phyloP scores from a whole-genome alignment of 2,113 vertebrate species.

The Pseudolaguvia tuberculata region DNA sequence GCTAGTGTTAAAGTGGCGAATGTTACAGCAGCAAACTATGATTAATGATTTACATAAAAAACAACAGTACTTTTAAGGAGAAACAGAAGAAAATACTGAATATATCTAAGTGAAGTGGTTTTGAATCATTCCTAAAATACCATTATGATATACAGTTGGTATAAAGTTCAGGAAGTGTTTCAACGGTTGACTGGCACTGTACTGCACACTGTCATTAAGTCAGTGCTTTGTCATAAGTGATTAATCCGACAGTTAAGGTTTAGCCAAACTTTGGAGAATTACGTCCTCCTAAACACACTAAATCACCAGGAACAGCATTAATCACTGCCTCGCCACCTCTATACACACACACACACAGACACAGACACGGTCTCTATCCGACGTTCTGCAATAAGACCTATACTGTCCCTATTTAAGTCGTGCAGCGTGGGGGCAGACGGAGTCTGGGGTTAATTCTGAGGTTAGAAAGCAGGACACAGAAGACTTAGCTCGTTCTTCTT shows the following conservation, averaged over 20 bases:
- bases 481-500: constrained; percentile 45
- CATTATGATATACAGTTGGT: not conserved
- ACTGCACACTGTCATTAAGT: not conserved
- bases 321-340: constrained; percentile 15
- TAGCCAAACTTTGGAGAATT: constrained; percentile 9
- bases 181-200: not conserved
- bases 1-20: no score
- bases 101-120: not conserved
- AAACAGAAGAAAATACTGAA: not conserved
- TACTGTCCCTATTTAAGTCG: constrained; percentile 32
- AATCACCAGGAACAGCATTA: constrained; percentile 27
- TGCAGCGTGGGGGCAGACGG: constrained; percentile 7
- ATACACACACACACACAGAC: not conserved
- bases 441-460: constrained; percentile 33
- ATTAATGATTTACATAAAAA: constrained; percentile 6
- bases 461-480: constrained; percentile 36
- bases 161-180: not conserved
- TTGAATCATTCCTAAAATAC: not conserved
- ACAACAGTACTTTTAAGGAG: not conserved
- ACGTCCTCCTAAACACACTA: constrained; percentile 13
- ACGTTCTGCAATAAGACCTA: constrained; percentile 24
- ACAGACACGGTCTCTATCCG: not conserved
- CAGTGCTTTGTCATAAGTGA: constrained; percentile 5
- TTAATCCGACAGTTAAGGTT: constrained; percentile 21
- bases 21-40: not conserved